Conservation (phyloP, 2,113 vertebrate species). For the Myanophis thanlyinensis region DNA sequence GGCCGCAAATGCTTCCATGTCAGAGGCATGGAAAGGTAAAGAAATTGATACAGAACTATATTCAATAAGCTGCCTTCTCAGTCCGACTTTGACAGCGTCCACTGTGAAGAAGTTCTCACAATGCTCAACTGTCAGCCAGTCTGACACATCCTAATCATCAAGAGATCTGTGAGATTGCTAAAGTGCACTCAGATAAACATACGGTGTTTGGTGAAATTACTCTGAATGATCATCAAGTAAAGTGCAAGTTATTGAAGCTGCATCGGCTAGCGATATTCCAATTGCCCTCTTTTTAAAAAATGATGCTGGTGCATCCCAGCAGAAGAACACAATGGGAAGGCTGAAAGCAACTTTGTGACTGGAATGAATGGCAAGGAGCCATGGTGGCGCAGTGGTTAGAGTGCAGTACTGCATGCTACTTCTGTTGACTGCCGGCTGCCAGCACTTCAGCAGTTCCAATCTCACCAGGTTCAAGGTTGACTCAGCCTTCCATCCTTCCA, state of each 20-base stretch:
- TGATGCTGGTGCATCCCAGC: not conserved
- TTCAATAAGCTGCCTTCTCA: not conserved
- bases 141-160: not conserved
- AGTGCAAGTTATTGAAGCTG: conserved; percentile 11
- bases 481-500: no score
- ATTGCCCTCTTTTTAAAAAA: not conserved
- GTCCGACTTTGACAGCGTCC: not conserved
- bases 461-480: no score
- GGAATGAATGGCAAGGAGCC: not conserved
- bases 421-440: no score
- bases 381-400: no score
- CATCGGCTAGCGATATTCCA: not conserved
- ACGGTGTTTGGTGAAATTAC: not conserved
- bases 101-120: accelerated
- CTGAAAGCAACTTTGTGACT: not conserved
- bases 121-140: not conserved
- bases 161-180: not conserved
- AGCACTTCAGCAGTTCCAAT: no score
- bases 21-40: no score
- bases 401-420: no score
- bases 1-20: not conserved
- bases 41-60: not conserved
- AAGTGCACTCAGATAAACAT: conserved; percentile 2
- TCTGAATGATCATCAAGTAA: not conserved
- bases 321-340: not conserved